Evolutionary conservation across 2,797 vertebrate species (phyloP).

Genomic region (Tenualosa thibaudeaui): DNA sequence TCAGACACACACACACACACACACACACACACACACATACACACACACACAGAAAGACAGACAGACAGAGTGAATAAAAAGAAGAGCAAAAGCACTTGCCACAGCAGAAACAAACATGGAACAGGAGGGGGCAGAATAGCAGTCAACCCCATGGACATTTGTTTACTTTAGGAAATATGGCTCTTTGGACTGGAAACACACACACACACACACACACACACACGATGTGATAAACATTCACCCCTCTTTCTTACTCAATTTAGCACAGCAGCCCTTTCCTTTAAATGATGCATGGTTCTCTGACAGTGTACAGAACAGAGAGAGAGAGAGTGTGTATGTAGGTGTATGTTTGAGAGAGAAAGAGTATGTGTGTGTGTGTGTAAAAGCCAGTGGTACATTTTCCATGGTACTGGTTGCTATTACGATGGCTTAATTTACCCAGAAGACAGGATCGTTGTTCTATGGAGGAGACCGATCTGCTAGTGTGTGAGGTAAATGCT

Average conservation of each 20-base stretch:
- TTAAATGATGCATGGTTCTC: background rate
- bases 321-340: background rate
- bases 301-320: background rate
- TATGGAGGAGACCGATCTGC: no score
- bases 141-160: background rate
- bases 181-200: background rate
- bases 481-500: no score
- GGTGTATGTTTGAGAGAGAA: no score
- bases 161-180: background rate
- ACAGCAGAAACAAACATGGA: background rate
- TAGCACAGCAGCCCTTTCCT: background rate
- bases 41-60: background rate
- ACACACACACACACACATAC: background rate
- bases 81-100: no score
- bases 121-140: background rate
- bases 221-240: background rate
- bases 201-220: background rate
- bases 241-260: background rate
- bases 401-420: no score
- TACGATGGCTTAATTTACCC: no score
- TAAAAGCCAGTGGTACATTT: no score
- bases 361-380: background rate
- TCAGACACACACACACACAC: background rate
- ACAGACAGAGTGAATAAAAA: background rate
- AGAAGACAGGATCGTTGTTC: no score